Evolutionary conservation across 2,113 vertebrate species (phyloP), one percentile per base, ranked within the genome.

Genomic region (Cyanoramphus novaezelandiae): DNA sequence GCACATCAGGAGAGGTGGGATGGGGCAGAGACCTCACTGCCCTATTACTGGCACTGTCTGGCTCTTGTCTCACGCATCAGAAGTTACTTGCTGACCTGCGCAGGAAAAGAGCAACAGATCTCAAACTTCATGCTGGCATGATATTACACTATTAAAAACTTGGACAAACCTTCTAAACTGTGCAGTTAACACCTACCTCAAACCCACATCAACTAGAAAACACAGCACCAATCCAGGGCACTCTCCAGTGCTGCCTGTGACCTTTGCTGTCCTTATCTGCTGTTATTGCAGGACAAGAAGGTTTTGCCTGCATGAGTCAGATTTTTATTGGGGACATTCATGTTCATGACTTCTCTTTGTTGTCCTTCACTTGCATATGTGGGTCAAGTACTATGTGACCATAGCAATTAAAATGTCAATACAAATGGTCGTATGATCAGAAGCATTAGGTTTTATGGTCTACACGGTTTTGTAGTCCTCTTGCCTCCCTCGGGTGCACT

Each of bases 351-450:
- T 82, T 84, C 50, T 78, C 85, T 74, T 53, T 63, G 11, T 44
- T 23, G 33, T 69, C 33, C 67, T 76, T 55, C 39, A 6, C 18
- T 82, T 76, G 20, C 27, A 50, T 5, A 44, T 41, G 10, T 68
- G 39, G 44, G 35, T 24, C 0, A 0, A 84, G 46, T 16, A 21
- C 23, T 49, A 27, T 29, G 43, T 59, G 35, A 43, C 44, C 1
- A 0, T 2, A 65, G 64, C 31, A 78, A 19, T 28, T 33, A 10
- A 80, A 67, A 18, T 24, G 13, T 60, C 59, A 39, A 17, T 43
- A 57, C 19, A 63, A 88, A 49, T 8, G 27, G 16, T 28, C 60
- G 25, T 63, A 44, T 0, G 4, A n/a, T 12, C 50, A 82, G 43
- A 89, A 77, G 43, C 64, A 23, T 2, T n/a, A 62, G 12, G 9